Base-by-base conservation (phyloP, 2,797 vertebrate species). In the Numenius phaeopus region DNA sequence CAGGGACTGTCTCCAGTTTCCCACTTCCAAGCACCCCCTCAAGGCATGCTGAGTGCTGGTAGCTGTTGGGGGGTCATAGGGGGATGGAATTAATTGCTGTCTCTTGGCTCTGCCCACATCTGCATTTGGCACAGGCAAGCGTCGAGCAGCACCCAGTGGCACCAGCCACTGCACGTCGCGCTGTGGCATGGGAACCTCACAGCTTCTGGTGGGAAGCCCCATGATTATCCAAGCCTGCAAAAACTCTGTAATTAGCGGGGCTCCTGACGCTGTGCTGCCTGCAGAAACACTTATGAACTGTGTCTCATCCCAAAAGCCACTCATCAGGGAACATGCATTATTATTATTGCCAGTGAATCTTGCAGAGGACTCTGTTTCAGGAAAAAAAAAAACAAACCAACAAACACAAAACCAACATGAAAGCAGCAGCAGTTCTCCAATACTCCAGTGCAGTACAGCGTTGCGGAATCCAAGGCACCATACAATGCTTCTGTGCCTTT, bases 61-160 rank as follows among this genome's bases (percentile, higher is more conserved):
- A 52, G 14, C n/a, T 59, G n/a, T 9, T 52, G 44, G 13, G 10
- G 44, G 58, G n/a, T 13, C 52, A 1, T 5, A n/a, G 75, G 10
- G 8, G 24, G 5, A 26, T 32, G 85, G 39, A 67, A 34, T 59
- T 54, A 50, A 77, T 27, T 55, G 40, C 42, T 37, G 3, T 24
- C 61, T 64, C 78, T 71, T 61, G n/a, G 27, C 34, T 76, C 32
- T 20, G 12, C 20, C 46, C 2, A 0, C 20, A 39, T 29, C 70
- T 2, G 0, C 4, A 2, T 39, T 32, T 23, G 47, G 69, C 47
- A 23, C 47, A 47, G 62, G 17, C 1, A 2, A 32, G 62, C 3
- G 9, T n/a, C 20, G 1, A 9, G 9, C 57, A 46, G 34, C 0
- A 2, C 39, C 21, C 27, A 21, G 81, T n/a, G 65, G n/a, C 64